Percentiles rank a stretch among this genome's conserved stretches.
Conservation (phyloP, 1,140 invertebrate genomes). For the Forficula auricularia region DNA sequence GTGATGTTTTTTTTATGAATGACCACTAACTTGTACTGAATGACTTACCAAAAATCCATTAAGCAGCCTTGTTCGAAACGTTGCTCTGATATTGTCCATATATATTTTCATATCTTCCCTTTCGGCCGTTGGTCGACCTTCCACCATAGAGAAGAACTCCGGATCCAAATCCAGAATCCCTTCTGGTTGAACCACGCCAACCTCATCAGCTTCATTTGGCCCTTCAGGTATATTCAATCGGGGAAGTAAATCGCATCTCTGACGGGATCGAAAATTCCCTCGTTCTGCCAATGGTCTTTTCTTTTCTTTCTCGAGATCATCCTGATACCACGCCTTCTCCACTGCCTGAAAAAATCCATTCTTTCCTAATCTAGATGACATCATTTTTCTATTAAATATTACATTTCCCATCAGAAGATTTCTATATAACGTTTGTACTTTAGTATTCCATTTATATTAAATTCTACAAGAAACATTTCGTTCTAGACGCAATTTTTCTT, state of each 20-base stretch:
- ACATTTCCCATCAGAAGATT: too few species aligned
- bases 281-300: conserved; percentile 15
- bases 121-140: conserved; percentile 28
- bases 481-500: too few species aligned
- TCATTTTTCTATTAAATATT: too few species aligned
- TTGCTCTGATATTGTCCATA: conserved; percentile 33
- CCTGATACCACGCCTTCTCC: neutral
- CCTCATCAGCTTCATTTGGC: conserved; percentile 24
- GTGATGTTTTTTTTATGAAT: too few species aligned
- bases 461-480: too few species aligned
- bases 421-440: too few species aligned
- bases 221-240: conserved; percentile 19
- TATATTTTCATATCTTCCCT: conserved; percentile 32
- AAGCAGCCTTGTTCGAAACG: conserved; percentile 33
- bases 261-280: conserved; percentile 4
- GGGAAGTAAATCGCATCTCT: conserved; percentile 22
- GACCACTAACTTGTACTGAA: too few species aligned
- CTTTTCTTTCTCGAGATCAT: conserved; percentile 11
- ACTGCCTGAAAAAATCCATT: too few species aligned
- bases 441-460: too few species aligned
- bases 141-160: conserved; percentile 36
- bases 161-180: conserved; percentile 37
- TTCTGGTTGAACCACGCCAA: too few species aligned
- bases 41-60: conserved; percentile 29
- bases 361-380: too few species aligned